A percentile compares a stretch with the other conserved stretches of the same genome.
These are phyloP conservation scores for Sebastes reedi DNA, from an alignment of 2,797 vertebrate genomes.

Conservation along the genomic window DNA sequence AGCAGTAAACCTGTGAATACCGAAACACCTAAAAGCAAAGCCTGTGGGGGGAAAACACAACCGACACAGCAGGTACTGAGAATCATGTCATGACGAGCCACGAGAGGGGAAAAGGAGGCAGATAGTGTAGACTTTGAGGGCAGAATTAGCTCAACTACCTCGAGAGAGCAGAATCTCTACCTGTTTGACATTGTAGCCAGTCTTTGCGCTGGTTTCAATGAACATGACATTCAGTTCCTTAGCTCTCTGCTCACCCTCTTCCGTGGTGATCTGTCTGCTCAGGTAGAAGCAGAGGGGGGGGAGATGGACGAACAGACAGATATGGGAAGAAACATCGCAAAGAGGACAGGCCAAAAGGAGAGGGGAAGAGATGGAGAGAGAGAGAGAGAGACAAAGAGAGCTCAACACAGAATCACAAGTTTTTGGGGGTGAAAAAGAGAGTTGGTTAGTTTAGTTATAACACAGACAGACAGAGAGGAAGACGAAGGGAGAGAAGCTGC, in stretches of 20 bases:
- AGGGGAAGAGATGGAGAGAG: slow-evolving; percentile 51
- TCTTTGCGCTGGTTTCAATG: slow-evolving; percentile 98
- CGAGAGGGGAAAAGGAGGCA: slow-evolving; percentile 34
- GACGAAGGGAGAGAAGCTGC: slow-evolving; percentile 55
- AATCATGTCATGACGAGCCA: slow-evolving; percentile 37
- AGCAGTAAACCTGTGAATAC: slow-evolving; percentile 22
- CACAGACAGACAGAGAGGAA: slow-evolving; percentile 47
- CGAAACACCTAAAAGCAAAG: slow-evolving; percentile 40
- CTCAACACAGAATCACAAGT: slow-evolving; percentile 58
- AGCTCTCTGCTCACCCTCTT: slow-evolving; percentile 96
- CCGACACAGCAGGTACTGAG: slow-evolving; percentile 5
- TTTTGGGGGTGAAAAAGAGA: slow-evolving; percentile 55
- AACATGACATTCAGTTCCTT: slow-evolving; percentile 99
- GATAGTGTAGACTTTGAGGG: slow-evolving; percentile 36
- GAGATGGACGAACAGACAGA: slow-evolving; percentile 66
- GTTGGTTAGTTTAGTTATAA: slow-evolving; percentile 78
- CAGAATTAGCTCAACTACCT: slow-evolving; percentile 59
- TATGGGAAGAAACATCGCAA: slow-evolving; percentile 61
- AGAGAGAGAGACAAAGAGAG: slow-evolving; percentile 52
- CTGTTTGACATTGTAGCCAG: slow-evolving; percentile 98
- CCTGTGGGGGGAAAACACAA: slow-evolving; percentile 5
- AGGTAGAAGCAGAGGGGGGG: slow-evolving; percentile 67
- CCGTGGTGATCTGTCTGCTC: slow-evolving; percentile 96
- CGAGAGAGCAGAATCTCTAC: slow-evolving; percentile 78
- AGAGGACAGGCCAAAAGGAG: slow-evolving; percentile 57